Percentiles rank a stretch among this genome's conserved stretches.
Evolutionary conservation across 2,888 invertebrate species (phyloP).

Genomic region (Drosophila falleni): DNA sequence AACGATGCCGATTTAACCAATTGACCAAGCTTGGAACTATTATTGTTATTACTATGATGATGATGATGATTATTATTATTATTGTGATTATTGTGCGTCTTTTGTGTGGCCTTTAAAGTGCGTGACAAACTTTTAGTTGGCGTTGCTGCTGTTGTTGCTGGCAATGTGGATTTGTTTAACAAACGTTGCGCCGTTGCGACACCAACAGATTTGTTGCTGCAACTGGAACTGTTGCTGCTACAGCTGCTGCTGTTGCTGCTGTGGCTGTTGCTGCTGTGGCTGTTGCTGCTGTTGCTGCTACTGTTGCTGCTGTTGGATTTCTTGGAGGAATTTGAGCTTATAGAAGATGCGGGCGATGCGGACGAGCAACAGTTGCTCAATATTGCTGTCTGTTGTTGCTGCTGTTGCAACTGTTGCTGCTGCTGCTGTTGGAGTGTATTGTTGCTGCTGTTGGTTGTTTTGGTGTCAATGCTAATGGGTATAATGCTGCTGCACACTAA

Average conservation of each 20-base stretch:
- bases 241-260: slow-evolving; percentile 55
- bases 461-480: slow-evolving; percentile 72
- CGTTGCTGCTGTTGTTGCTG: slow-evolving; percentile 56
- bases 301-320: slow-evolving; percentile 72
- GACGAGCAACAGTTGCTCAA: slow-evolving; percentile 72
- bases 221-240: slow-evolving; percentile 61
- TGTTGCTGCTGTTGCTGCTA: slow-evolving; percentile 68
- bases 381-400: slow-evolving; percentile 61
- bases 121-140: slow-evolving; percentile 71
- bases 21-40: slow-evolving; percentile 68
- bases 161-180: slow-evolving; percentile 53
- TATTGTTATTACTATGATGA: not conserved
- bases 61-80: slow-evolving; percentile 7
- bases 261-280: slow-evolving; percentile 63
- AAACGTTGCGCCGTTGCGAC: slow-evolving; percentile 68
- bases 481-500: slow-evolving; percentile 47
- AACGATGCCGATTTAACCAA: slow-evolving; percentile 80
- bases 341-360: slow-evolving; percentile 83
- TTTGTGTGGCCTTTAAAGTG: slow-evolving; percentile 73
- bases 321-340: slow-evolving; percentile 82
- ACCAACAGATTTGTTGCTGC: slow-evolving; percentile 47
- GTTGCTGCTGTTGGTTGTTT: slow-evolving; percentile 64
- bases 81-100: slow-evolving; percentile 56
- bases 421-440: slow-evolving; percentile 74
- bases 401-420: slow-evolving; percentile 50